A percentile compares a stretch with the other conserved stretches of the same genome.
Conservation (phyloP, 2,797 vertebrate species). For the Lepilemur ruficaudatus region DNA sequence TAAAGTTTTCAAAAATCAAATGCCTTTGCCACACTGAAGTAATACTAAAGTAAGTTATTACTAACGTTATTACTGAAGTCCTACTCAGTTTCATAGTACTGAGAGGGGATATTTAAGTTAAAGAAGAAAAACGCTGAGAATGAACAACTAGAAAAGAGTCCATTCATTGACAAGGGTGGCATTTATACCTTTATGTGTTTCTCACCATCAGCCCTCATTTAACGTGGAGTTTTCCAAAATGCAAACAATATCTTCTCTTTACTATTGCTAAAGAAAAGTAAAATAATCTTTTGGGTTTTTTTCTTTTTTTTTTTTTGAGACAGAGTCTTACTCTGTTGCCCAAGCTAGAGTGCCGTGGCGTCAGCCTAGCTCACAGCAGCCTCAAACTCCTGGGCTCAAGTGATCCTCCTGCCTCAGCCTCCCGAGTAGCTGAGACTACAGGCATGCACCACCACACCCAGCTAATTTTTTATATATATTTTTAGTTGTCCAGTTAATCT, state of each 20-base stretch:
- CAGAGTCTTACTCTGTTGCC: too few species aligned
- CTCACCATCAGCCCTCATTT: neutral
- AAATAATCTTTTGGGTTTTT: neutral
- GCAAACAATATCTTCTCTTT: neutral
- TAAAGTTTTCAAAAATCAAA: slow-evolving; percentile 34
- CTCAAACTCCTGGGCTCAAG: too few species aligned
- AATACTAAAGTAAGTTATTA: neutral
- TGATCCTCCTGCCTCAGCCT: too few species aligned
- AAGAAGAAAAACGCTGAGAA: slow-evolving; percentile 36
- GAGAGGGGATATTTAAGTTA: neutral
- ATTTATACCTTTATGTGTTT: neutral
- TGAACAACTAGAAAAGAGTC: slow-evolving; percentile 16
- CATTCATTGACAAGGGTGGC: neutral
- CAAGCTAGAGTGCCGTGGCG: too few species aligned
- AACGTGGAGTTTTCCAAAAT: neutral
- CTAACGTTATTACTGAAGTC: neutral
- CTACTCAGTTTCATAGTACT: neutral
- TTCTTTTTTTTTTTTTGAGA: too few species aligned
- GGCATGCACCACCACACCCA: too few species aligned
- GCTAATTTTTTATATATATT: too few species aligned
- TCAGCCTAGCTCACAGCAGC: too few species aligned
- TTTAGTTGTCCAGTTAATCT: too few species aligned
- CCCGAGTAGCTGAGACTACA: too few species aligned
- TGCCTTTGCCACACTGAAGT: neutral
- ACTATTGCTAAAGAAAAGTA: neutral